Conservation (phyloP, 2,888 invertebrate species). For the Ormyrus thymus region DNA sequence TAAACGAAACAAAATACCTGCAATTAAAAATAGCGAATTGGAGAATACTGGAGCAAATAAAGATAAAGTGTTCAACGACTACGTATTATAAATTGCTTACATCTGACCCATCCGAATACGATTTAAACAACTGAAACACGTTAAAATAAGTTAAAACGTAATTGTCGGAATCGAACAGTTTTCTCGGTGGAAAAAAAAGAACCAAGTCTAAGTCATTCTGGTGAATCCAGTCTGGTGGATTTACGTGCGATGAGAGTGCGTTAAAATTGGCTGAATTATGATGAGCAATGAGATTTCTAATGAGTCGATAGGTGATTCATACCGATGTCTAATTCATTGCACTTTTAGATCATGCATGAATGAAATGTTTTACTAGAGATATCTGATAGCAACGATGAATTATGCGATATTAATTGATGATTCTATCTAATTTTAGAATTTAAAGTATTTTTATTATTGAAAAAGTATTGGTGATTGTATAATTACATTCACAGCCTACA, state of each 20-base stretch:
- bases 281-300: too few relatives aligned
- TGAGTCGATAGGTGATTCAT: too few relatives aligned
- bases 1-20: slow-evolving; percentile 57
- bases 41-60: slow-evolving; percentile 57
- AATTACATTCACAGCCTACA: too few relatives aligned
- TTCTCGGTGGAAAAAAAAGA: slow-evolving; percentile 43
- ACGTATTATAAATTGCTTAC: slow-evolving; percentile 71
- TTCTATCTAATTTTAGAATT: too few relatives aligned
- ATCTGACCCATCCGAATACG: slow-evolving; percentile 74
- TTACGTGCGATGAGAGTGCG: slow-evolving; percentile 17
- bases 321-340: neutral
- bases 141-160: slow-evolving; percentile 62
- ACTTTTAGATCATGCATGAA: too few relatives aligned
- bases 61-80: slow-evolving; percentile 58
- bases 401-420: neutral
- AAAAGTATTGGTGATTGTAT: too few relatives aligned
- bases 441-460: too few relatives aligned
- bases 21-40: slow-evolving; percentile 57
- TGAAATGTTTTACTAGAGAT: too few relatives aligned
- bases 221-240: slow-evolving; percentile 38
- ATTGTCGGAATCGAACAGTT: slow-evolving; percentile 53
- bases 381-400: neutral
- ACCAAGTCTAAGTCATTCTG: slow-evolving; percentile 9
- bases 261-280: neutral
- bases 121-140: slow-evolving; percentile 74